phyloP scores from a whole-genome alignment of 2,888 invertebrate species.

The Suillia variegata region DNA sequence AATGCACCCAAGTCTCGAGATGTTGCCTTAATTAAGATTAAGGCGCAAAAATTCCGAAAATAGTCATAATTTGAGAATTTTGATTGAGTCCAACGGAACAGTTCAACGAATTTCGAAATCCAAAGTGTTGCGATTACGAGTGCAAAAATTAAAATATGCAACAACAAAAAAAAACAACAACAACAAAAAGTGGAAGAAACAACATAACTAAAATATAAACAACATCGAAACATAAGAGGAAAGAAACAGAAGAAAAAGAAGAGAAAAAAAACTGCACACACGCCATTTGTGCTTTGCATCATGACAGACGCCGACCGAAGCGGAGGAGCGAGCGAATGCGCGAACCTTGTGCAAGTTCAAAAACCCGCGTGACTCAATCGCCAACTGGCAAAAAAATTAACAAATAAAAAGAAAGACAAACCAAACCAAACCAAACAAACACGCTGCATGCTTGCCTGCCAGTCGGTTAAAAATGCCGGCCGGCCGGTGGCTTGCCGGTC shows the following conservation, averaged over 20 bases:
- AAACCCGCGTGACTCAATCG: conserved; percentile 45
- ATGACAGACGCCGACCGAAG: too few relatives aligned
- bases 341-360: conserved; percentile 48
- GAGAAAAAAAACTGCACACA: conserved; percentile 31
- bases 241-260: conserved; percentile 26
- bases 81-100: too few relatives aligned
- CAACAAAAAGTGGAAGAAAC: conserved; percentile 17
- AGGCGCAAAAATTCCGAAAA: not conserved
- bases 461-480: conserved; percentile 48
- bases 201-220: not conserved
- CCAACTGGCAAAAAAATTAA: too few relatives aligned
- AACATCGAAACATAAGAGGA: conserved; percentile 2
- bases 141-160: too few relatives aligned
- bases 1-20: not conserved
- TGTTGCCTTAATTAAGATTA: conserved; percentile 5
- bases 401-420: conserved; percentile 24
- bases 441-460: conserved; percentile 15
- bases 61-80: not conserved
- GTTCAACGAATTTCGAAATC: not conserved
- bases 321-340: conserved; percentile 1
- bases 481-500: conserved; percentile 42
- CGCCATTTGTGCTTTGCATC: conserved; percentile 38
- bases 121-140: not conserved
- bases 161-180: conserved; percentile 33
- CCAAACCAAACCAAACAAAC: conserved; percentile 23